Percentiles rank a stretch among this genome's conserved stretches.
Conservation (phyloP, 1,140 invertebrate genomes). For the Calliphora vicina region DNA sequence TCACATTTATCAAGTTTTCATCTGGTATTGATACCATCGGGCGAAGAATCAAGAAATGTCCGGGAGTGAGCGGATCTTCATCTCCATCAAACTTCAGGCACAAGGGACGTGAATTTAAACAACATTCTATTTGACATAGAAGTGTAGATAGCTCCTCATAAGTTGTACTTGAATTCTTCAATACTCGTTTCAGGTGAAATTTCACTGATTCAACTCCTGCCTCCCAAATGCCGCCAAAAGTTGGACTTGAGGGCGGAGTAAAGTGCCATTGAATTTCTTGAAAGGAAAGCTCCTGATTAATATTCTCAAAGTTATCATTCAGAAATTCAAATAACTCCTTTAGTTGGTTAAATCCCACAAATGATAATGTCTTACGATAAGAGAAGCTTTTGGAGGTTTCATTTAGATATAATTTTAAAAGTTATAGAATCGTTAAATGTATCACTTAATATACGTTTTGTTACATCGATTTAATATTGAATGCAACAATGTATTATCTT, state of each 20-base stretch:
- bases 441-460: too few relatives aligned
- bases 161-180: too few relatives aligned
- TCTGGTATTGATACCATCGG: conserved; percentile 38
- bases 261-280: conserved; percentile 36
- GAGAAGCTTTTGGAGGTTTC: background rate
- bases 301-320: background rate
- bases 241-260: conserved; percentile 40
- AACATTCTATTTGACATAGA: conserved; percentile 45
- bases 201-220: conserved; percentile 43
- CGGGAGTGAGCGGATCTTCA: conserved; percentile 43
- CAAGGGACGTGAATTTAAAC: conserved; percentile 50
- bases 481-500: too few relatives aligned
- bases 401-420: background rate
- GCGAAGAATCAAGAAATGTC: conserved; percentile 48
- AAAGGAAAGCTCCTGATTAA: background rate
- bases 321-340: conserved; percentile 1
- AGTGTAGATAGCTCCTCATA: conserved; percentile 51
- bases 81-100: conserved; percentile 42
- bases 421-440: conserved; percentile 3
- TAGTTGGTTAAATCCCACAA: conserved; percentile 37
- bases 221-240: conserved; percentile 43
- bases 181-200: conserved; percentile 43
- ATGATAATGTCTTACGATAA: conserved; percentile 35
- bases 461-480: conserved; percentile 19
- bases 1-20: background rate